These are phyloP conservation scores for Pogonocherus hispidulus DNA, from an alignment of 2,888 invertebrate genomes.

Conservation along the genomic window DNA sequence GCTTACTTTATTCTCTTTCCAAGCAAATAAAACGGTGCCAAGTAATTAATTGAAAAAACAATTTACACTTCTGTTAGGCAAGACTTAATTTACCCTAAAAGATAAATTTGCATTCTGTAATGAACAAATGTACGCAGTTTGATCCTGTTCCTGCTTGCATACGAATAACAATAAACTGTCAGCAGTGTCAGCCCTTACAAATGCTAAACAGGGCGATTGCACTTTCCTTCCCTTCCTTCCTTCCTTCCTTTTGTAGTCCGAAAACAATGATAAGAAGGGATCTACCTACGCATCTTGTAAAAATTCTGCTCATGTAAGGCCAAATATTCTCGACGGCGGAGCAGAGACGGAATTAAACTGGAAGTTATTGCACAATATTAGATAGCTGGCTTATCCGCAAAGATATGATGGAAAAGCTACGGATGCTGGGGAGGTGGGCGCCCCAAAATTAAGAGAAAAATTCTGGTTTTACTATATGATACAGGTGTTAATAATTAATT, in stretches of 20 bases:
- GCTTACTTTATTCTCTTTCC: too few relatives aligned
- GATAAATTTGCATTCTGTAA: background rate
- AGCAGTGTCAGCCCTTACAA: background rate
- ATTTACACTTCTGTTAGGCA: too few relatives aligned
- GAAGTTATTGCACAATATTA: conserved; percentile 3
- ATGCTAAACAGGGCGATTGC: background rate
- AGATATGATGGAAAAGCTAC: background rate
- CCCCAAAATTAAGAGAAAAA: background rate
- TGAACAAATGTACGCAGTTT: background rate
- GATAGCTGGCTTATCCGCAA: background rate
- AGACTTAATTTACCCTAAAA: background rate
- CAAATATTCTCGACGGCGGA: background rate
- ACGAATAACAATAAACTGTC: background rate
- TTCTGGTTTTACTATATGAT: background rate
- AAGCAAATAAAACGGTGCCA: too few relatives aligned
- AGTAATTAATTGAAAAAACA: too few relatives aligned
- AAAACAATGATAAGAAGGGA: background rate
- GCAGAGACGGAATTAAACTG: background rate
- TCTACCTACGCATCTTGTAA: conserved; percentile 2
- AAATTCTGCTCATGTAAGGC: background rate
- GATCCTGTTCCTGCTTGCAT: background rate
- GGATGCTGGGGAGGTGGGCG: background rate
- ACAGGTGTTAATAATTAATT: too few relatives aligned
- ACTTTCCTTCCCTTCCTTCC: background rate
- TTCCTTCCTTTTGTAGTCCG: background rate